These are phyloP conservation scores for Acrocyrtus sp. DNA, from an alignment of 2,888 invertebrate genomes.

Conservation along the genomic window DNA sequence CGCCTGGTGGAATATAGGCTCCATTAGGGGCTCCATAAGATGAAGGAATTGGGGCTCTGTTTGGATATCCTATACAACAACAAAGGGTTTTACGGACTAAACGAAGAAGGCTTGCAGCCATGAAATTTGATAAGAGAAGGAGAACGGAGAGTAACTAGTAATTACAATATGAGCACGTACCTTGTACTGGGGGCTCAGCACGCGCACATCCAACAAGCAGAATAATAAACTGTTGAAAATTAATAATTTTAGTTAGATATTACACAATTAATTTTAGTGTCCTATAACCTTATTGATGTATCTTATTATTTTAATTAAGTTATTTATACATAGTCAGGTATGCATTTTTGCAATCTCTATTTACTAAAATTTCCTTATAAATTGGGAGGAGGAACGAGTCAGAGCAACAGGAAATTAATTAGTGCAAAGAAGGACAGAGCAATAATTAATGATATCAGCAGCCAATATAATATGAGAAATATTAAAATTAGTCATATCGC, in stretches of 20 bases:
- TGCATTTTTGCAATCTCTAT: neutral
- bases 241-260: neutral
- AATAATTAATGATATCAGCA: constrained; percentile 11
- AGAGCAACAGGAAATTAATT: constrained; percentile 1
- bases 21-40: constrained; percentile 41
- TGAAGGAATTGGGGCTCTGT: constrained; percentile 37
- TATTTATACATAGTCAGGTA: constrained; percentile 1
- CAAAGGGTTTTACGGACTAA: neutral
- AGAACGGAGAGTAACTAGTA: neutral
- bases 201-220: constrained; percentile 28
- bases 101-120: neutral
- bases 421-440: neutral
- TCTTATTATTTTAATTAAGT: neutral
- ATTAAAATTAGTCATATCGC: too few species aligned
- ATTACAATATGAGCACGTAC: neutral
- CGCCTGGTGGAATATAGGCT: constrained; percentile 29
- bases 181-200: constrained; percentile 35
- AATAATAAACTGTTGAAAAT: constrained; percentile 8
- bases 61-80: constrained; percentile 46
- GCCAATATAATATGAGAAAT: constrained; percentile 1
- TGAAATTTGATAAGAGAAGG: too few species aligned
- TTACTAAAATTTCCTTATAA: neutral
- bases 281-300: neutral
- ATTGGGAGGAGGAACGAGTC: neutral
- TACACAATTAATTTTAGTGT: neutral